Percentiles rank a stretch among this genome's conserved stretches.
Evolutionary conservation across 2,113 vertebrate genomes (phyloP).

Genomic region (Protomyctophum bolini): DNA sequence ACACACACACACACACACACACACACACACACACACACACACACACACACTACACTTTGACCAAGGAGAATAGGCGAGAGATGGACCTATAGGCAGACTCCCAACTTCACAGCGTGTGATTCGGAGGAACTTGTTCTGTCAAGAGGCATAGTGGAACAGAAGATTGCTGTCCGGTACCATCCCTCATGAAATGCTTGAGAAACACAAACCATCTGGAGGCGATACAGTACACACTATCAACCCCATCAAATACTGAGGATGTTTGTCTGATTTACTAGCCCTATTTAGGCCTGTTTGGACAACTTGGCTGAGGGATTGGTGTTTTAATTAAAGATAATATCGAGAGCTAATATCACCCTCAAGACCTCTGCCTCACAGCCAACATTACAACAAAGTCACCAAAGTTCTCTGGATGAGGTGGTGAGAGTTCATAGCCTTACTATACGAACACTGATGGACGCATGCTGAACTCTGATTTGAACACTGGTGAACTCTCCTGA

Average conservation of each 20-base stretch:
- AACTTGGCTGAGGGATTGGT: conserved; percentile 76
- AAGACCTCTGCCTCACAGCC: conserved; percentile 68
- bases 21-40: conserved; percentile 11
- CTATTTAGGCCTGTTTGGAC: conserved; percentile 80
- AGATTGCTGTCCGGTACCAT: conserved; percentile 68
- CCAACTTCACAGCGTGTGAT: conserved; percentile 57
- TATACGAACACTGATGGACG: conserved; percentile 41
- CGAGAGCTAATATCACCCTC: conserved; percentile 70
- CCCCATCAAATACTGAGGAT: conserved; percentile 75
- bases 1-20: conserved; percentile 26
- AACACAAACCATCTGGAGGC: conserved; percentile 81
- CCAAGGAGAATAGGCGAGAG: conserved; percentile 7
- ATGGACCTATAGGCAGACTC: conserved; percentile 53
- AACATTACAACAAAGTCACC: conserved; percentile 71
- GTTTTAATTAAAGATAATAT: conserved; percentile 86
- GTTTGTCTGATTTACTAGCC: conserved; percentile 79
- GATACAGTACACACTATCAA: conserved; percentile 53
- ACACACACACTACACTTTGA: conserved; percentile 30
- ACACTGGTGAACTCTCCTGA: conserved; percentile 43
- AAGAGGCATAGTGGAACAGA: conserved; percentile 68
- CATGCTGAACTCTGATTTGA: conserved; percentile 41
- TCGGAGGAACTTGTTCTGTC: conserved; percentile 57
- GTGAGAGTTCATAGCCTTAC: conserved; percentile 21
- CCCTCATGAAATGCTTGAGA: conserved; percentile 66
- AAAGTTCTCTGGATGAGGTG: conserved; percentile 48